Evolutionary conservation across 2,888 invertebrate species (phyloP), one percentile per base, ranked within the genome.

Genomic region (Helleia helle): DNA sequence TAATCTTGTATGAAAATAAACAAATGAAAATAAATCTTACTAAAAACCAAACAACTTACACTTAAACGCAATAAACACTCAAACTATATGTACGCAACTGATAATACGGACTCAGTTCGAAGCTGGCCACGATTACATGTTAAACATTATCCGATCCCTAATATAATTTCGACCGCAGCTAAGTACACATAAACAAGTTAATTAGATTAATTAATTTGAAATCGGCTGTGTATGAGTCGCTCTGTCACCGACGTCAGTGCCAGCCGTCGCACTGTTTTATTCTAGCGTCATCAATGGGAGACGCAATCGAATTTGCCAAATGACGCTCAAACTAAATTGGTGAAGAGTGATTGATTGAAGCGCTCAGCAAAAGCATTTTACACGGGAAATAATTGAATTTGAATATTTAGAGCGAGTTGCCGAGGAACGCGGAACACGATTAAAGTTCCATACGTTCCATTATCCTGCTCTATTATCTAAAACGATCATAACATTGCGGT

Each of bases 231-330:
- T 47, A 30, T 46, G 52, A 54, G 48, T 51, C 55, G 62, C 61
- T 68, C 65, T 67, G 69, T 76, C 75, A 75, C 59, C 67, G 62
- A 58, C 71, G 76, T 80, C 77, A 76, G 57, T 63, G 56, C 56
- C 80, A 80, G 61, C 73, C 71, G 74, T 58, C n/a, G n/a, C n/a
- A n/a, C n/a, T n/a, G 71, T 73, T 80, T 75, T 73, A 76, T 75
- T 70, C 71, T 65, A 64, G 62, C 60, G 61, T 62, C 55, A 62
- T 60, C 69, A 71, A 71, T 71, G 65, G 58, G 62, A 64, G 63
- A 72, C 66, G 72, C 70, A 75, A 81, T 81, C 73, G 69, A 76
- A 73, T 76, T 75, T 71, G 68, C 71, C 67, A 79, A 80, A 77
- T 74, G 71, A 77, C 70, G 71, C 62, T 72, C 71, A 70, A 62